phyloP scores from a whole-genome alignment of 1,140 invertebrate species.

The Hyles euphorbiae region DNA sequence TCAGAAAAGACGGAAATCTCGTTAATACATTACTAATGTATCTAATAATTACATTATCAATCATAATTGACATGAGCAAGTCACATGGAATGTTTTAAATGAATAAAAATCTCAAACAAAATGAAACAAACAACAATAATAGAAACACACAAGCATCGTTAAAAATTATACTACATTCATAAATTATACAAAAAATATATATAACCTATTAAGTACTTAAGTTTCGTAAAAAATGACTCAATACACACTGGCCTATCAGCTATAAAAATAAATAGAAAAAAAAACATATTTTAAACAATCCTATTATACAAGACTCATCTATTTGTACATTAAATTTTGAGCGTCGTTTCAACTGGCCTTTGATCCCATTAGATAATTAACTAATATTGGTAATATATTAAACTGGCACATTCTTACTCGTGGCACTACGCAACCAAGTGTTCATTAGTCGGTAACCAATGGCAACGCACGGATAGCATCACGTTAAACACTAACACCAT shows the following conservation, averaged over 20 bases:
- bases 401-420: slow-evolving; percentile 39
- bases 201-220: slow-evolving; percentile 12
- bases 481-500: too few species aligned
- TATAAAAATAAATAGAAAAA: slow-evolving; percentile 64
- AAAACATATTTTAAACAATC: too few species aligned
- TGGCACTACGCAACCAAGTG: slow-evolving; percentile 26
- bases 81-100: slow-evolving; percentile 40
- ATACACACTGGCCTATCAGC: slow-evolving; percentile 63
- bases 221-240: slow-evolving; percentile 49
- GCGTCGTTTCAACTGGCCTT: slow-evolving; percentile 63
- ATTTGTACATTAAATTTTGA: slow-evolving; percentile 72
- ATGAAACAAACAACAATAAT: slow-evolving; percentile 60
- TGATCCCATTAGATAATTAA: slow-evolving; percentile 52
- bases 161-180: slow-evolving; percentile 14
- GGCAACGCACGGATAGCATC: too few species aligned
- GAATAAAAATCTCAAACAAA: slow-evolving; percentile 53
- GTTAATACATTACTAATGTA: background rate
- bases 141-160: slow-evolving; percentile 48
- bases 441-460: background rate
- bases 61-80: slow-evolving; percentile 8
- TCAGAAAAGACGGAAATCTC: too few species aligned
- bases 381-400: slow-evolving; percentile 40
- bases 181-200: slow-evolving; percentile 20
- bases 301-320: slow-evolving; percentile 25
- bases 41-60: background rate